Base-by-base conservation (phyloP, 1,140 invertebrate genomes). In the Brachionus calyciflorus region DNA sequence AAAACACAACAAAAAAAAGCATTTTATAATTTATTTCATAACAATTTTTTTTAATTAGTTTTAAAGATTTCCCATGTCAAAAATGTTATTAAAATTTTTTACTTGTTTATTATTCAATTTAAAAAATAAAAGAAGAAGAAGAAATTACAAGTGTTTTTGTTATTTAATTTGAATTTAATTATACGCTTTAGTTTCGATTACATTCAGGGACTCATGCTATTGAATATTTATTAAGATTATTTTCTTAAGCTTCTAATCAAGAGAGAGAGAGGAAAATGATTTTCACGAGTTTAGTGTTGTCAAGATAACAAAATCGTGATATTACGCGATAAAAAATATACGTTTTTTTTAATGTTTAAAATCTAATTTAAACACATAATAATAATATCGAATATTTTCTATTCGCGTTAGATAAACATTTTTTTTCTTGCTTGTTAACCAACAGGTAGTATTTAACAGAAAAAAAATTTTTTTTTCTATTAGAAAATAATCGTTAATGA, bases 81-180 rank as follows among this genome's bases (percentile, higher is more conserved):
- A n/a, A n/a, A n/a, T n/a, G n/a, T n/a, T n/a, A n/a, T n/a, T n/a
- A n/a, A n/a, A n/a, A n/a, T n/a, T n/a, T n/a, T n/a, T n/a, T n/a
- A n/a, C n/a, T n/a, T n/a, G n/a, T n/a, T n/a, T n/a, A n/a, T n/a
- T n/a, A n/a, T n/a, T n/a, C n/a, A n/a, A n/a, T n/a, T n/a, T n/a
- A n/a, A n/a, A n/a, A n/a, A n/a, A n/a, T n/a, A n/a, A n/a, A n/a
- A n/a, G n/a, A n/a, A n/a, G n/a, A n/a, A n/a, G n/a, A n/a, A n/a
- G n/a, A n/a, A n/a, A n/a, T n/a, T n/a, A 37, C 55, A 60, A 60
- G 55, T 60, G 55, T 60, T 60, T 60, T 37, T 60, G 19, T 60
- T 33, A 60, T 60, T 60, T 40, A 60, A 60, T 37, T 37, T 60
- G 37, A 60, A 37, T 60, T 37, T 33, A 60, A 37, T 37, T 37